Percentiles rank a stretch among this genome's conserved stretches.
Evolutionary conservation across 2,888 invertebrate species (phyloP).

Genomic region (Rhagium mordax): DNA sequence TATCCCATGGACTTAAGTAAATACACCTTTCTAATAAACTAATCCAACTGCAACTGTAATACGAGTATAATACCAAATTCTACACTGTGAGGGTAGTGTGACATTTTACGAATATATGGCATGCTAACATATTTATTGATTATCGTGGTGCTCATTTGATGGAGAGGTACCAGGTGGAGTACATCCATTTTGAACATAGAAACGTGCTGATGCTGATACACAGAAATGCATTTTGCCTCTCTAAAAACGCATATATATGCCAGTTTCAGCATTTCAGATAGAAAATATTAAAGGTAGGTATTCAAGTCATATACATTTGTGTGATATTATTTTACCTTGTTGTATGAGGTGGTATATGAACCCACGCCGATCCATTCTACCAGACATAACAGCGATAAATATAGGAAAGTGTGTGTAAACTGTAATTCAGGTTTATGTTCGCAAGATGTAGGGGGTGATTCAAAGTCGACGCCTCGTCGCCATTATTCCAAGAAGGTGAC

Average conservation of each 20-base stretch:
- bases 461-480: too few species aligned
- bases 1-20: slow-evolving; percentile 43
- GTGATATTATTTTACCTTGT: too few species aligned
- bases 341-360: too few species aligned
- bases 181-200: slow-evolving; percentile 18
- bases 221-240: background rate
- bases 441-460: too few species aligned
- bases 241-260: background rate
- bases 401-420: too few species aligned
- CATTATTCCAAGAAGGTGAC: too few species aligned
- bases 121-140: slow-evolving; percentile 39
- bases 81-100: slow-evolving; percentile 45
- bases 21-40: slow-evolving; percentile 47
- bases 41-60: slow-evolving; percentile 42
- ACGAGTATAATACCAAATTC: slow-evolving; percentile 40
- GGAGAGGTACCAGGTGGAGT: background rate
- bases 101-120: slow-evolving; percentile 39
- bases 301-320: too few species aligned
- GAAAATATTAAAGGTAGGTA: background rate
- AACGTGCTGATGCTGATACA: background rate
- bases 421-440: too few species aligned
- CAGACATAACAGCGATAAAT: too few species aligned
- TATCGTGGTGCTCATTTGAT: background rate
- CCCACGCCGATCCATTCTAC: too few species aligned
- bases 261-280: background rate